These are phyloP conservation scores for Sitta carolinensis DNA, from an alignment of 2,797 vertebrate genomes.

Conservation along the genomic window DNA sequence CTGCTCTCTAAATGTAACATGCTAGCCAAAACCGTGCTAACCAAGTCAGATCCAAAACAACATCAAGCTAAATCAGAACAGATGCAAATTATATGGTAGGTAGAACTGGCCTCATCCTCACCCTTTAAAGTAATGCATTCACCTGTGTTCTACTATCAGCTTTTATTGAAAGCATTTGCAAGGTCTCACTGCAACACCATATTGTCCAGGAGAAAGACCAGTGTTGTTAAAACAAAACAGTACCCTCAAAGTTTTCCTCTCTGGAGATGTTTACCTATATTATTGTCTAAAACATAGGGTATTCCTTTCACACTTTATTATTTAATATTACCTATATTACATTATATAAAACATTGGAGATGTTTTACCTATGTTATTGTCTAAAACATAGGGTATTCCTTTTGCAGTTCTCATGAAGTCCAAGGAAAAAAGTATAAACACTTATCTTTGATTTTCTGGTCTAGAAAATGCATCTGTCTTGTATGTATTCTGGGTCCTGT, in stretches of 20 bases:
- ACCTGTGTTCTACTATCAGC: not conserved
- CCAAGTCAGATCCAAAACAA: not conserved
- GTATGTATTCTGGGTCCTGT: not conserved
- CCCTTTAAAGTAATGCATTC: not conserved
- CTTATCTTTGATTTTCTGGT: not conserved
- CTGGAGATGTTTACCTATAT: not conserved
- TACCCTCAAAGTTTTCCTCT: not conserved
- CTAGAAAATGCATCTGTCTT: not conserved
- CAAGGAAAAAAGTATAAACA: not conserved
- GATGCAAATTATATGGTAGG: not conserved
- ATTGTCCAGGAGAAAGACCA: not conserved
- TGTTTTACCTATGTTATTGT: not conserved
- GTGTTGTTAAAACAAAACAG: not conserved
- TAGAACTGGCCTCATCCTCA: not conserved
- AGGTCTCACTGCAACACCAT: not conserved
- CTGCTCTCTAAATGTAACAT: not conserved
- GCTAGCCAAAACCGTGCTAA: not conserved
- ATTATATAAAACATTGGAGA: not conserved
- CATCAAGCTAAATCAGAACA: not conserved
- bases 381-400: not conserved
- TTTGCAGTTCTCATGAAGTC: not conserved
- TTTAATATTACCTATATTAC: not conserved
- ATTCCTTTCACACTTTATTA: not conserved
- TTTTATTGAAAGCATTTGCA: slow-evolving; percentile 41
- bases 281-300: not conserved